phyloP scores from a whole-genome alignment of 1,140 invertebrate genomes.

The Bombus waltoni region DNA sequence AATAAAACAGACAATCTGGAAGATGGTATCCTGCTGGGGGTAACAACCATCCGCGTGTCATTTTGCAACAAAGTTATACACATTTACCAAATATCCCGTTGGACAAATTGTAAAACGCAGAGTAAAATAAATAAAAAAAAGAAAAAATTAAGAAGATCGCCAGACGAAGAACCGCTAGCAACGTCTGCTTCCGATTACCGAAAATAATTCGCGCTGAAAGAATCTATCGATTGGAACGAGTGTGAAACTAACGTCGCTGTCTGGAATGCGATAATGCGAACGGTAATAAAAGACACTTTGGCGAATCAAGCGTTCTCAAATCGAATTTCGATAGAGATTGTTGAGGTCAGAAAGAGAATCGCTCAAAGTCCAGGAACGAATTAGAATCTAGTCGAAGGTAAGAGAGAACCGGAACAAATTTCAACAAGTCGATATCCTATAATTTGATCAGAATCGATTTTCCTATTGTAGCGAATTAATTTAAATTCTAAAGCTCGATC shows the following conservation, averaged over 20 bases:
- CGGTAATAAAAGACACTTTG: not conserved
- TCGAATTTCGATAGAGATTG: not conserved
- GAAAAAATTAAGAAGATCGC: no score
- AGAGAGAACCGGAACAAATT: not conserved
- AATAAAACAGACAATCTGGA: no score
- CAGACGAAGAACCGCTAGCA: no score
- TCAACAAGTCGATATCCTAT: not conserved
- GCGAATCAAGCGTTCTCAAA: not conserved
- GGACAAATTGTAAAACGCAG: no score
- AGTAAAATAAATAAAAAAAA: no score
- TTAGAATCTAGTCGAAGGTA: not conserved
- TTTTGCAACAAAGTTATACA: no score
- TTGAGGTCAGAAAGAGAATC: not conserved
- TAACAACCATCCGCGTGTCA: no score
- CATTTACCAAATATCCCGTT: no score
- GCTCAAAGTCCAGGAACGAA: not conserved
- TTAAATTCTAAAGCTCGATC: not conserved
- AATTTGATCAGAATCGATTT: not conserved
- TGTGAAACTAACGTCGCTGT: not conserved
- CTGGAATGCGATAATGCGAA: not conserved
- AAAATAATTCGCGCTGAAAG: not conserved
- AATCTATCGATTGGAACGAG: not conserved
- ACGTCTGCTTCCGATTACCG: not conserved
- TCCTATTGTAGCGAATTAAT: no score
- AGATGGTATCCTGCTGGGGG: no score